These are phyloP conservation scores for Torymus auratus DNA, from an alignment of 2,888 invertebrate species.

Conservation along the genomic window DNA sequence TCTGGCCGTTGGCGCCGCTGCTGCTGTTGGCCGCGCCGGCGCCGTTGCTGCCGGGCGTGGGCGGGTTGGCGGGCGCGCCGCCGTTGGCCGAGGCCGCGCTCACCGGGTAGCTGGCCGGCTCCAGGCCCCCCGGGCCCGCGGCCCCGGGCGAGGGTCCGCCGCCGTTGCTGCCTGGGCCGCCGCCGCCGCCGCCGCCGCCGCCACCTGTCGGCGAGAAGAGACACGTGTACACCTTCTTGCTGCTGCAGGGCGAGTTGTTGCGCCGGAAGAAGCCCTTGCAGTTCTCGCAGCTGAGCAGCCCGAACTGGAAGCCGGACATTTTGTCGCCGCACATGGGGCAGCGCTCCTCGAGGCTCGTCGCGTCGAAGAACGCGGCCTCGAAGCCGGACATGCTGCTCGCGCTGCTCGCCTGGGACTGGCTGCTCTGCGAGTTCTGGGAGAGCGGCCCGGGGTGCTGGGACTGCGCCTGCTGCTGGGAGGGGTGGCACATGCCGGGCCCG, in stretches of 20 bases:
- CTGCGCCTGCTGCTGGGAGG: conserved; percentile 66
- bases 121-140: conserved; percentile 71
- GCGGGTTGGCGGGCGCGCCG: conserved; percentile 54
- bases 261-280: conserved; percentile 87
- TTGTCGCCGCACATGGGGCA: conserved; percentile 86
- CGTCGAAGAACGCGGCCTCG: conserved; percentile 78
- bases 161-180: too few species aligned
- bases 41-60: conserved; percentile 68
- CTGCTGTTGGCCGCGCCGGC: conserved; percentile 63
- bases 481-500: conserved; percentile 73
- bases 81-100: conserved; percentile 32
- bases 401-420: conserved; percentile 77
- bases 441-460: conserved; percentile 66
- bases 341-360: conserved; percentile 80
- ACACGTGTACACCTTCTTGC: conserved; percentile 87
- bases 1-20: conserved; percentile 60
- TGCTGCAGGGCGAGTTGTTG: conserved; percentile 81
- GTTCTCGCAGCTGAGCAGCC: conserved; percentile 85
- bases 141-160: conserved; percentile 65
- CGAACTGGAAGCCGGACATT: conserved; percentile 87
- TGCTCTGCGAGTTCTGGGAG: conserved; percentile 71
- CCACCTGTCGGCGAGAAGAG: conserved; percentile 77
- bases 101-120: conserved; percentile 55
- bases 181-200: conserved; percentile 68
- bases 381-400: conserved; percentile 78